phyloP scores from a whole-genome alignment of 1,140 invertebrate genomes.

The Zaprionus nigranus region DNA sequence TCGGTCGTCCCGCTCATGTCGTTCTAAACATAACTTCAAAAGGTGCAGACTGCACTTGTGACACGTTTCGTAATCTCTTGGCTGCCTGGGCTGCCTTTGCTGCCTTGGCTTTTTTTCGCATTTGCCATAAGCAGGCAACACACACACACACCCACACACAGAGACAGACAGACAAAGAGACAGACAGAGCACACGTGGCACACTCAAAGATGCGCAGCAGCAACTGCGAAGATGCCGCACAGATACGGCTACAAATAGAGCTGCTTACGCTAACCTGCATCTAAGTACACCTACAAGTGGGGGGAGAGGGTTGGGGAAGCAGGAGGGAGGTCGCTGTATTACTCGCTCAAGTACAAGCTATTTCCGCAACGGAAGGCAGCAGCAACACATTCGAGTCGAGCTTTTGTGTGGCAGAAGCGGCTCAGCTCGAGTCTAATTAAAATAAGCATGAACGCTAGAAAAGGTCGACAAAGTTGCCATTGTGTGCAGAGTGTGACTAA shows the following conservation, averaged over 20 bases:
- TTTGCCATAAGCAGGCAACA: slow-evolving; percentile 68
- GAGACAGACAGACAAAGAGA: not conserved
- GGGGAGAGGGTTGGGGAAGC: not conserved
- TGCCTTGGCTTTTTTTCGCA: slow-evolving; percentile 52
- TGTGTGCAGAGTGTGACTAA: not conserved
- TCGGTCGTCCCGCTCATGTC: slow-evolving; percentile 20
- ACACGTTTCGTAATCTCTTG: slow-evolving; percentile 82
- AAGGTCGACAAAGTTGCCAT: slow-evolving; percentile 40
- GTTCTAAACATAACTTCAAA: slow-evolving; percentile 81
- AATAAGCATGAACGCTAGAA: slow-evolving; percentile 52
- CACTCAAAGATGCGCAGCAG: slow-evolving; percentile 40
- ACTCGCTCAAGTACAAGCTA: slow-evolving; percentile 73
- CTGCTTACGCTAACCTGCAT: slow-evolving; percentile 65
- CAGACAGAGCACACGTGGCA: slow-evolving; percentile 17
- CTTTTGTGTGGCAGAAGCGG: slow-evolving; percentile 49
- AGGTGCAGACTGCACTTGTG: slow-evolving; percentile 81
- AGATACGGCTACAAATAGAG: slow-evolving; percentile 58
- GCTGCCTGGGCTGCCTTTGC: slow-evolving; percentile 28
- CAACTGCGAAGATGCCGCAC: slow-evolving; percentile 53
- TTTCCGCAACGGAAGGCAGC: slow-evolving; percentile 73
- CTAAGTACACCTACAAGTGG: slow-evolving; percentile 53
- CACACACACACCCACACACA: slow-evolving; percentile 40
- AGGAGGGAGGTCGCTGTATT: slow-evolving; percentile 22
- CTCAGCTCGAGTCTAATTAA: slow-evolving; percentile 45
- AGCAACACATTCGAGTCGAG: slow-evolving; percentile 63